A percentile compares a stretch with the other conserved stretches of the same genome.
These are phyloP conservation scores for Thunnus albacares DNA, from an alignment of 2,797 vertebrate species.

Conservation along the genomic window DNA sequence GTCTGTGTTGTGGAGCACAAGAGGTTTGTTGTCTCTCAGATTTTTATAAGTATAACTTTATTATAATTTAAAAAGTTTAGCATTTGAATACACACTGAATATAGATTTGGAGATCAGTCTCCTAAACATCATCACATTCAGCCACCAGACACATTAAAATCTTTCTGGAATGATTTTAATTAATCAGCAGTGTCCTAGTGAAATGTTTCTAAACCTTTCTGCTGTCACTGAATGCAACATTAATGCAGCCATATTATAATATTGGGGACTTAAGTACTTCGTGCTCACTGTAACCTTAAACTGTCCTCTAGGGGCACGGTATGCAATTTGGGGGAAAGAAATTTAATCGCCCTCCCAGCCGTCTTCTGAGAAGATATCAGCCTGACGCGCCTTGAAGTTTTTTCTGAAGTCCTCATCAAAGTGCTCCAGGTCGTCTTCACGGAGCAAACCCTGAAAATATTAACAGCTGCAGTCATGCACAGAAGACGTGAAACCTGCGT, in stretches of 20 bases:
- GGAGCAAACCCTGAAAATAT: conserved; percentile 90
- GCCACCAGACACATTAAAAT: background rate
- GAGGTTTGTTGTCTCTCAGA: background rate
- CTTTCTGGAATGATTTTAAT: conserved; percentile 17
- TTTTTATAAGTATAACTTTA: background rate
- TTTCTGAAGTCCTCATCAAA: conserved; percentile 93
- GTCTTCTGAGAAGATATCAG: conserved; percentile 74
- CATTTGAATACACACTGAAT: background rate
- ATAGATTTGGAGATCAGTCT: background rate
- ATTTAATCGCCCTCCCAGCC: conserved; percentile 70
- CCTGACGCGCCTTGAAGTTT: conserved; percentile 83
- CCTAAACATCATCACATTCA: conserved; percentile 12
- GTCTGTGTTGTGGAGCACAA: conserved; percentile 1
- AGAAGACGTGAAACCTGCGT: background rate
- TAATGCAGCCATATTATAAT: background rate
- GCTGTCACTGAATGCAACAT: conserved; percentile 6
- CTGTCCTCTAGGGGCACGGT: conserved; percentile 83
- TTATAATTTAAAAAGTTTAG: background rate
- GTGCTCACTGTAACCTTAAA: conserved; percentile 7
- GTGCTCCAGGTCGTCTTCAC: conserved; percentile 89
- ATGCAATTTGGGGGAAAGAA: conserved; percentile 8
- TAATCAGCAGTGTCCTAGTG: conserved; percentile 25
- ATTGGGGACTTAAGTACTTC: background rate
- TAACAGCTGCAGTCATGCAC: conserved; percentile 25
- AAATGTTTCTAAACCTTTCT: background rate